Evolutionary conservation across 2,888 invertebrate species (phyloP), one percentile per base, ranked within the genome.

Genomic region (Bembecia ichneumoniformis): DNA sequence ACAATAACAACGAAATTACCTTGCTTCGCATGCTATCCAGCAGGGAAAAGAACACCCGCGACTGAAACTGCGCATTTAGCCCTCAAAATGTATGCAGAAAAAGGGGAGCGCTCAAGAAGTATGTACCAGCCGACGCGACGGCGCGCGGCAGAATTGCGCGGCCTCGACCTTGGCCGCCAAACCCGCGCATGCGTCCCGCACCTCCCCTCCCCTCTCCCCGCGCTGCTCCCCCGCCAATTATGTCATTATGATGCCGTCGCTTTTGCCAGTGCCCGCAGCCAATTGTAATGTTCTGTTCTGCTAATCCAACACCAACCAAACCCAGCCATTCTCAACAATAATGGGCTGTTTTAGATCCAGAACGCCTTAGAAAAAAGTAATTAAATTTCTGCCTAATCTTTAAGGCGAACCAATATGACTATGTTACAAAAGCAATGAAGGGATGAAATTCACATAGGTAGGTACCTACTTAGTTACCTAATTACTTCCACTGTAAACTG

Each of bases 161-260:
- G 74, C 87, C 84, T 86, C 86, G 86, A 86, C 87, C 87, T 87
- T 87, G 87, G 87, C 87, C 87, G 83, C 80, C 86, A 87, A 86
- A 86, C 76, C 64, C 74, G 86, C 87, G 86, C 86, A 84, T 83
- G 86, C 86, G 83, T 71, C 77, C 77, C 79, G 77, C 78, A 65
- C 61, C 74, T 54, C 70, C 69, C 71, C 60, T 59, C 58, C 58
- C 52, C 56, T 63, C 55, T 63, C 56, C 54, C 60, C 58, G 57
- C 57, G 48, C 52, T 57, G 52, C 64, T 65, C 68, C 72, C 70
- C 74, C 74, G 74, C 74, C 84, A 83, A 86, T 86, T 87, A 86
- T 87, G 86, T 86, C 87, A 86, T 87, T 86, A 84, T 82, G 75
- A 60, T 60, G 48, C 34, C 40, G 11, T 16, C 17, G 40, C 17